These are phyloP conservation scores for crab-eating macaque (Macaca fascicularis) DNA, from an alignment of 2,113 vertebrate species.

Conservation along the genomic window DNA sequence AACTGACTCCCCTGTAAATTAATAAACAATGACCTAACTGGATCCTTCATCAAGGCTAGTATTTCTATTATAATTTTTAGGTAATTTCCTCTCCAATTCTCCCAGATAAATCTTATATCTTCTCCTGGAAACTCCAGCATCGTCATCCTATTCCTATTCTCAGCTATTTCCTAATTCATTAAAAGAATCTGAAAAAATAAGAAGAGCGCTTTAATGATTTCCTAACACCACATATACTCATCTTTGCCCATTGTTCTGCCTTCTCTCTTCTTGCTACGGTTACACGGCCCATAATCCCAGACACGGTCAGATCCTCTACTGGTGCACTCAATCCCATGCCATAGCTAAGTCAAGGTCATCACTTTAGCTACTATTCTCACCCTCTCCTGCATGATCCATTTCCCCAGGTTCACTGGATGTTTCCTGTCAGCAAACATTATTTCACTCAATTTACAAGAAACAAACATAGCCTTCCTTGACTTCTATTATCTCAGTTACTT, in stretches of 20 bases:
- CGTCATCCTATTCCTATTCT: neutral
- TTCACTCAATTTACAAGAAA: neutral
- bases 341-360: neutral
- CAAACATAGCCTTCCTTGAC: neutral
- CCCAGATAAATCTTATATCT: neutral
- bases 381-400: neutral
- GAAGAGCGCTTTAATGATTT: neutral
- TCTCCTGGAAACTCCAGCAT: neutral
- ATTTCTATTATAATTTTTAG: neutral
- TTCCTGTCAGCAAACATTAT: neutral
- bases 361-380: neutral
- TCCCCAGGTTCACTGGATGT: neutral
- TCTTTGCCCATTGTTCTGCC: fast-evolving
- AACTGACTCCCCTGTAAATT: fast-evolving
- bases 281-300: neutral
- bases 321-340: fast-evolving
- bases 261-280: neutral
- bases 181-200: neutral
- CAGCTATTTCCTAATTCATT: neutral
- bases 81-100: neutral
- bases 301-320: fast-evolving
- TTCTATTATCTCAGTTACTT: neutral
- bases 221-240: fast-evolving
- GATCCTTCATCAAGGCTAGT: neutral
- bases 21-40: fast-evolving